Conservation (phyloP, 2,113 vertebrate species). For the Anthoscopus minutus region DNA sequence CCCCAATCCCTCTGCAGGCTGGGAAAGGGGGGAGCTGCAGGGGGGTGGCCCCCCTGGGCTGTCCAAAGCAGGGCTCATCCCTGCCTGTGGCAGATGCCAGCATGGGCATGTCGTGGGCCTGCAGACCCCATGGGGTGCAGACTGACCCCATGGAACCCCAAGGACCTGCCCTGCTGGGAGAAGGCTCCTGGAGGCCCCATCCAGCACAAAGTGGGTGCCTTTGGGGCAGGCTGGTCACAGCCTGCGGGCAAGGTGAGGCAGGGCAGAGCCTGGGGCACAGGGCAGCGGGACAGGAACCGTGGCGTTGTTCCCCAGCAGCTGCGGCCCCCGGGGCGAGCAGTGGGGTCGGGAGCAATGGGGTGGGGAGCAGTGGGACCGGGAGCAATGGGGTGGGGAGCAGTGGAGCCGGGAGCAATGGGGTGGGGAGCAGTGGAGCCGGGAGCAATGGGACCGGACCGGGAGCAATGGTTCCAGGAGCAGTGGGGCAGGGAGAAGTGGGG, state of each 20-base stretch:
- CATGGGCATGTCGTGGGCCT: accelerated
- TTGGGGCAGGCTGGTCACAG: background rate
- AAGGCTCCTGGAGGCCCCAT: background rate
- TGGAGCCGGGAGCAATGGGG: accelerated
- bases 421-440: no score
- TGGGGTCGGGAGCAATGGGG: accelerated
- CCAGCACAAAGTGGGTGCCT: background rate
- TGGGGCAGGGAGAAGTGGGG: accelerated
- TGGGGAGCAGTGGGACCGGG: no score
- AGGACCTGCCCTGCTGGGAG: background rate
- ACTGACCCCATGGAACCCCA: background rate
- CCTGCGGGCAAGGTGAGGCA: accelerated
- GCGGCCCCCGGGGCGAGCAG: accelerated
- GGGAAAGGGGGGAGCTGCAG: background rate
- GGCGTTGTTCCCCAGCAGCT: accelerated
- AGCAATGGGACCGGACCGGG: background rate
- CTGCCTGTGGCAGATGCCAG: background rate
- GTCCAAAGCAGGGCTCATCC: accelerated
- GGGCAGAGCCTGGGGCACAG: background rate
- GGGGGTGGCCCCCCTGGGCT: background rate
- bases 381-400: background rate
- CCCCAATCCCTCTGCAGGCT: background rate
- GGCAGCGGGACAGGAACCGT: background rate
- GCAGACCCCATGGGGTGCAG: background rate
- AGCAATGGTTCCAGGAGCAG: no score